phyloP scores from a whole-genome alignment of 2,113 vertebrate species.

The Sebastes fasciatus region DNA sequence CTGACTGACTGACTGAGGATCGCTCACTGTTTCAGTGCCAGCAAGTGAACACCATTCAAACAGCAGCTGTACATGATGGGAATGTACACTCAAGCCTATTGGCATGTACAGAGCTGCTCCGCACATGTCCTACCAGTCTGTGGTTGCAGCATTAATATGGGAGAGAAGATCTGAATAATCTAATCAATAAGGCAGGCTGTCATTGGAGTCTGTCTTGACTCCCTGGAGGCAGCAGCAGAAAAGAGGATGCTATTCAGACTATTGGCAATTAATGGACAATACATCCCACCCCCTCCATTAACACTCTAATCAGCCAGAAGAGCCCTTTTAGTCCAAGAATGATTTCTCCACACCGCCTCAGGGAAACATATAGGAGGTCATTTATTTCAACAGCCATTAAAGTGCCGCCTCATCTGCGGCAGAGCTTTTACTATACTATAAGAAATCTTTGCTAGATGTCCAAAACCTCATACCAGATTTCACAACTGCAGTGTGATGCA shows the following conservation, averaged over 20 bases:
- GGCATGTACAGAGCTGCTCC: constrained; percentile 4
- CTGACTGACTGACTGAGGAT: not conserved
- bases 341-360: constrained; percentile 35
- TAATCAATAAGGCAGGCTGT: constrained; percentile 46
- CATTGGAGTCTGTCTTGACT: constrained; percentile 36
- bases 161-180: constrained; percentile 39
- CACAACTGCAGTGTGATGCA: not conserved
- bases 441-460: not conserved
- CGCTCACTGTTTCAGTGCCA: not conserved
- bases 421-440: constrained; percentile 1
- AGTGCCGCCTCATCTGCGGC: constrained; percentile 12
- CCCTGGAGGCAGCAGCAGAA: constrained; percentile 48
- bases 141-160: constrained; percentile 35
- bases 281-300: constrained; percentile 56
- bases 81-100: constrained; percentile 7
- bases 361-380: constrained; percentile 47
- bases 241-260: constrained; percentile 57
- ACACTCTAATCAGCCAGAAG: constrained; percentile 66
- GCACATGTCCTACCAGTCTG: constrained; percentile 26
- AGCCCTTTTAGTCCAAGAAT: constrained; percentile 46
- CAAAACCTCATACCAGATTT: not conserved
- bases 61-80: not conserved
- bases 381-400: constrained; percentile 41
- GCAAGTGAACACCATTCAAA: not conserved
- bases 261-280: constrained; percentile 65